Conservation (phyloP, 2,888 invertebrate genomes). For the Epinotia nisella region DNA sequence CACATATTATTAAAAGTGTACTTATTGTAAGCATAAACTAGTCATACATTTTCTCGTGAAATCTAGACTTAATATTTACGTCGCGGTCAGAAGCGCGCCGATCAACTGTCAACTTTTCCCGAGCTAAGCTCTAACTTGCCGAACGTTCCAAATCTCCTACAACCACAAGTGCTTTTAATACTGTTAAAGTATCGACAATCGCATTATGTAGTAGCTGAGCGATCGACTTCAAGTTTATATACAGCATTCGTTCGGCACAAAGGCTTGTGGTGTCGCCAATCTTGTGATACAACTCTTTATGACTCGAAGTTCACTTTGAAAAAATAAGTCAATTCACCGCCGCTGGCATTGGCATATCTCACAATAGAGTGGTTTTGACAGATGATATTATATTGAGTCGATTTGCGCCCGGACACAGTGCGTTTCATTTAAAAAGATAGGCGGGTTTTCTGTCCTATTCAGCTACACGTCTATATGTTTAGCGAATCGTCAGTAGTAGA, state of each 20-base stretch:
- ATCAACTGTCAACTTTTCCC: slow-evolving; percentile 58
- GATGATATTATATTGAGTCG: background rate
- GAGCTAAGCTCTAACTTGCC: slow-evolving; percentile 55
- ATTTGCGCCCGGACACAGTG: background rate
- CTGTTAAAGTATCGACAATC: slow-evolving; percentile 58
- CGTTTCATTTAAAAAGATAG: slow-evolving; percentile 16
- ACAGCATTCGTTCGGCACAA: slow-evolving; percentile 20
- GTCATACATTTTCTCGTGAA: background rate
- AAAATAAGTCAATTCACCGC: background rate
- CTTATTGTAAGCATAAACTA: background rate
- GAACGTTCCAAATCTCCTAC: slow-evolving; percentile 56
- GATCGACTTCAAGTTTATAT: slow-evolving; percentile 25
- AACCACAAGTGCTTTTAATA: slow-evolving; percentile 58
- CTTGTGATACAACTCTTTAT: background rate
- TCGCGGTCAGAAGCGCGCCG: slow-evolving; percentile 47
- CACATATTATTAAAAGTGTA: no score
- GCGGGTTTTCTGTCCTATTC: slow-evolving; percentile 10
- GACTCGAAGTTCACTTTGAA: background rate
- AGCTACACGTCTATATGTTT: background rate
- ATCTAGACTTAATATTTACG: background rate
- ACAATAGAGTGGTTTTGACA: background rate
- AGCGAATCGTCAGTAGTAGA: background rate
- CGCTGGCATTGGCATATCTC: background rate
- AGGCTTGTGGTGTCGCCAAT: background rate
- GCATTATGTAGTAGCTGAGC: slow-evolving; percentile 49